Evolutionary conservation across 2,888 invertebrate species (phyloP).

Genomic region (Drosophila diplacantha): DNA sequence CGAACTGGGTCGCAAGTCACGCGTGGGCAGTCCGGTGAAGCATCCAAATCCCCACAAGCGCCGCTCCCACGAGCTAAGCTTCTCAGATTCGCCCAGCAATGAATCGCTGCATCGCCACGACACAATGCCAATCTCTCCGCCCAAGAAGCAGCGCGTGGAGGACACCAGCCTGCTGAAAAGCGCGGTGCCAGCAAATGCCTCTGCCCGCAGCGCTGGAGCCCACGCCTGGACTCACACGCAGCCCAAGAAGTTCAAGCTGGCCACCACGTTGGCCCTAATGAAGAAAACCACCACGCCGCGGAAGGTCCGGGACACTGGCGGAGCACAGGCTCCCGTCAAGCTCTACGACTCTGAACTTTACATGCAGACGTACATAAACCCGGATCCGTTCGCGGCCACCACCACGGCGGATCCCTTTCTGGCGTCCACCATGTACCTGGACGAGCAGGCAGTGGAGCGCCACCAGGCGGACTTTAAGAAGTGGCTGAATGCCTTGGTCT

Average conservation of each 20-base stretch:
- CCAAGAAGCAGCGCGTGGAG: slow-evolving; percentile 73
- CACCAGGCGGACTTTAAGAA: slow-evolving; percentile 86
- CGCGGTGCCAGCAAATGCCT: slow-evolving; percentile 45
- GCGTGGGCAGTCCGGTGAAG: slow-evolving; percentile 47
- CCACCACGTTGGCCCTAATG: slow-evolving; percentile 63
- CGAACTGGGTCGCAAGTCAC: slow-evolving; percentile 67
- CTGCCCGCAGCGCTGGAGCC: slow-evolving; percentile 46
- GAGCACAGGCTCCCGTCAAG: slow-evolving; percentile 48
- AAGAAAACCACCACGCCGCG: slow-evolving; percentile 71
- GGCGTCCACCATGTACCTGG: slow-evolving; percentile 83
- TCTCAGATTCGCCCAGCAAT: slow-evolving; percentile 57
- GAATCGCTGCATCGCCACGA: slow-evolving; percentile 53
- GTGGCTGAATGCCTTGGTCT: slow-evolving; percentile 88
- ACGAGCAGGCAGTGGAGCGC: slow-evolving; percentile 83
- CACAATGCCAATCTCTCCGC: slow-evolving; percentile 70
- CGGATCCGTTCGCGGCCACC: slow-evolving; percentile 79
- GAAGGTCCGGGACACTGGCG: slow-evolving; percentile 49
- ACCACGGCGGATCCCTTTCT: slow-evolving; percentile 84
- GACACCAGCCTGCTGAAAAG: slow-evolving; percentile 32
- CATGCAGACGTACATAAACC: slow-evolving; percentile 77
- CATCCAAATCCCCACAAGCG: slow-evolving; percentile 47
- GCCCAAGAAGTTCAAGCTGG: slow-evolving; percentile 67
- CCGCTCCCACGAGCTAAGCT: slow-evolving; percentile 64
- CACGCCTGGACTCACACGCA: slow-evolving; percentile 64
- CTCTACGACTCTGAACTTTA: slow-evolving; percentile 76